phyloP scores from a whole-genome alignment of 2,888 invertebrate species.

The Andrena dorsata region DNA sequence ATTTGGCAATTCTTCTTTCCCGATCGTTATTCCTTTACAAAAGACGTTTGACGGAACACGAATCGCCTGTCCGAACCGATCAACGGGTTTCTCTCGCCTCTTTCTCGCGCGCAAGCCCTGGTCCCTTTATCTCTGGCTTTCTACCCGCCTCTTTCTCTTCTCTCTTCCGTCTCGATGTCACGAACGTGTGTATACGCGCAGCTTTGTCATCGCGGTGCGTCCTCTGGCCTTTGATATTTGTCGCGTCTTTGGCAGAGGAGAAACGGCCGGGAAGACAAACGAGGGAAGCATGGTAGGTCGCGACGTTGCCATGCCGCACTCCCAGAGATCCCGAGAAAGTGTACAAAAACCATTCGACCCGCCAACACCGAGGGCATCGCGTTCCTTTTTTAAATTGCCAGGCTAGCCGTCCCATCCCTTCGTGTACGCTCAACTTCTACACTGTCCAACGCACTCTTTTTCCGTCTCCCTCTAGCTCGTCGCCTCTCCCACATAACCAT shows the following conservation, averaged over 20 bases:
- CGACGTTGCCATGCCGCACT: slow-evolving; percentile 80
- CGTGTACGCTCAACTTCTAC: slow-evolving; percentile 52
- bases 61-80: slow-evolving; percentile 22
- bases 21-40: background rate
- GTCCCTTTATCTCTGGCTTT: background rate
- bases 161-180: slow-evolving; percentile 34
- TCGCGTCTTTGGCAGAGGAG: slow-evolving; percentile 69
- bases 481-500: background rate
- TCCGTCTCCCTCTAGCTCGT: slow-evolving; percentile 4
- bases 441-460: slow-evolving; percentile 30
- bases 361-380: slow-evolving; percentile 65
- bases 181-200: slow-evolving; percentile 21
- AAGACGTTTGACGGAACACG: slow-evolving; percentile 1
- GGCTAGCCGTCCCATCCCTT: slow-evolving; percentile 60
- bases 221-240: slow-evolving; percentile 70
- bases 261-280: slow-evolving; percentile 58
- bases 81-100: slow-evolving; percentile 4
- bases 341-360: slow-evolving; percentile 79
- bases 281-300: slow-evolving; percentile 65
- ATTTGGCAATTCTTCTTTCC: background rate
- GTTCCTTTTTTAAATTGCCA: slow-evolving; percentile 70
- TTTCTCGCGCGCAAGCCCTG: background rate
- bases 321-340: slow-evolving; percentile 75
- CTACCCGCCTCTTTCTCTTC: slow-evolving; percentile 2
- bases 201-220: slow-evolving; percentile 63